phyloP scores from a whole-genome alignment of 1,140 invertebrate species.

The Drosophila repletoides region DNA sequence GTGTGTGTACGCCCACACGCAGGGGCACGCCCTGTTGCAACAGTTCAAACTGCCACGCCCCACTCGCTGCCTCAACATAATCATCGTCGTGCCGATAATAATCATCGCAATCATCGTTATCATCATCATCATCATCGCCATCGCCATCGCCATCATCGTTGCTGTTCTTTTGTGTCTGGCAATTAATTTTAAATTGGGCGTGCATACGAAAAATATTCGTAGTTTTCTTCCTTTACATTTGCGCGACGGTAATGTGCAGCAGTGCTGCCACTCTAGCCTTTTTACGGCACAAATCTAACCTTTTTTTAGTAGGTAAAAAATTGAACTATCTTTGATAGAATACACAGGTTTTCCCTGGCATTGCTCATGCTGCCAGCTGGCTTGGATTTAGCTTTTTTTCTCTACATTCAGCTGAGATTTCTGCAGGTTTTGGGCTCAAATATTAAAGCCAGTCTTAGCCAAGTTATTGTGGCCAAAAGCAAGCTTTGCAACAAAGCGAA shows the following conservation, averaged over 20 bases:
- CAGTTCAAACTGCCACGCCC: slow-evolving; percentile 15
- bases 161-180: slow-evolving; percentile 81
- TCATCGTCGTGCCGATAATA: background rate
- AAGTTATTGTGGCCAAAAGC: no score
- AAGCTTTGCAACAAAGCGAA: no score
- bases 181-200: slow-evolving; percentile 82
- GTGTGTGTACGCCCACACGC: background rate
- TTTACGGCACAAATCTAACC: no score
- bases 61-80: slow-evolving; percentile 5
- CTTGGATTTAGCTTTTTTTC: no score
- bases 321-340: no score
- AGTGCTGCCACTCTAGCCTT: no score
- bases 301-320: no score
- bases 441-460: no score
- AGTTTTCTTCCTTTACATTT: slow-evolving; percentile 71
- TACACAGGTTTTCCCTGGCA: no score
- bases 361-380: no score
- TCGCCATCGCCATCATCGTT: slow-evolving; percentile 2
- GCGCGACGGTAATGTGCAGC: slow-evolving; percentile 55
- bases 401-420: no score
- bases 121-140: slow-evolving; percentile 10
- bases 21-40: slow-evolving; percentile 37
- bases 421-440: no score
- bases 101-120: slow-evolving; percentile 1
- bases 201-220: slow-evolving; percentile 80